Evolutionary conservation across 2,797 vertebrate genomes (phyloP).

Genomic region (Chromis chromis): DNA sequence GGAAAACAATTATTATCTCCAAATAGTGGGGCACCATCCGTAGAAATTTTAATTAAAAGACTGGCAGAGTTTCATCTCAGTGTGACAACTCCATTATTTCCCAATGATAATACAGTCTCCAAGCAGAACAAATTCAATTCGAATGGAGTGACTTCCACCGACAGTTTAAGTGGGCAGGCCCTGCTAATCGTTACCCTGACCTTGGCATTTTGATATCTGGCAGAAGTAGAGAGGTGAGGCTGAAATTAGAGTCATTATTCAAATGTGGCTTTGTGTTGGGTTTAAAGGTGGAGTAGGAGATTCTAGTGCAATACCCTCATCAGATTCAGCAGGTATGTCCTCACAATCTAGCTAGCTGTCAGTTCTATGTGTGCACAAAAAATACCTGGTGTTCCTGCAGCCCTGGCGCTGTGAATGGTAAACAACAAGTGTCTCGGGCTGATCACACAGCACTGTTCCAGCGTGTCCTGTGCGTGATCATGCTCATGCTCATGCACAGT

Average conservation of each 20-base stretch:
- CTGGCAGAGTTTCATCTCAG: conserved; percentile 74
- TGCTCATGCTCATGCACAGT: too few relatives aligned
- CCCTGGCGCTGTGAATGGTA: too few relatives aligned
- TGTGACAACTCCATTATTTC: conserved; percentile 80
- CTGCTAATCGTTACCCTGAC: conserved; percentile 69
- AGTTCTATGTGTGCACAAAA: too few relatives aligned
- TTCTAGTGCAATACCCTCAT: too few relatives aligned
- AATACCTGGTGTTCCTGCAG: too few relatives aligned
- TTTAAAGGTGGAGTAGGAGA: neutral
- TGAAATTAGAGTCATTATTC: conserved; percentile 69
- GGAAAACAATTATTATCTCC: conserved; percentile 76
- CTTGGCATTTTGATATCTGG: conserved; percentile 65
- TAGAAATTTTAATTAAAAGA: conserved; percentile 81
- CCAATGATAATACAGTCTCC: conserved; percentile 67
- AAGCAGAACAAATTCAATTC: conserved; percentile 68
- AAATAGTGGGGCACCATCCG: conserved; percentile 54
- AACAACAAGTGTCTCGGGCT: too few relatives aligned
- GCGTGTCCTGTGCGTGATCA: too few relatives aligned
- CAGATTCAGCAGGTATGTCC: too few relatives aligned
- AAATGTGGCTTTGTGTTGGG: conserved; percentile 36
- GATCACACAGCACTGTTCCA: too few relatives aligned
- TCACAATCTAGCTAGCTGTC: too few relatives aligned
- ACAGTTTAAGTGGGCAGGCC: conserved; percentile 55
- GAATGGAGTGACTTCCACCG: conserved; percentile 47
- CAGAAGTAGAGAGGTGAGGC: conserved; percentile 41